Conservation (phyloP, 2,888 invertebrate species). For the Caenorhabditis becei region DNA sequence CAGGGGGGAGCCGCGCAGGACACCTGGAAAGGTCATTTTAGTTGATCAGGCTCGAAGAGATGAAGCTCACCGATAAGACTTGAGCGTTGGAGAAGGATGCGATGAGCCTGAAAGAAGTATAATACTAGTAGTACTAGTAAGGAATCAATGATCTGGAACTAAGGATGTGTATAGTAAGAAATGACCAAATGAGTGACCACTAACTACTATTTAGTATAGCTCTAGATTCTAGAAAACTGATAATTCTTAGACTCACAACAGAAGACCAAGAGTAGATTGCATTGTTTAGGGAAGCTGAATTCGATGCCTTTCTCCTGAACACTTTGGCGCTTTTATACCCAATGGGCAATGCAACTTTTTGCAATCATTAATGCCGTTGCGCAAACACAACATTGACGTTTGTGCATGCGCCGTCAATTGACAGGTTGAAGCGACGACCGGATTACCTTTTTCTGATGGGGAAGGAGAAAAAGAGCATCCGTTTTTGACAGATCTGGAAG, state of each 20-base stretch:
- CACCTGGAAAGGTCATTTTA: constrained; percentile 9
- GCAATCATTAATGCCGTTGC: constrained; percentile 42
- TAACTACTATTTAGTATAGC: too few species aligned
- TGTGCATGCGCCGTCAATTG: constrained; percentile 6
- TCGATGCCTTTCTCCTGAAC: constrained; percentile 34
- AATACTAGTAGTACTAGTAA: too few species aligned
- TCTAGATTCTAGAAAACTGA: too few species aligned
- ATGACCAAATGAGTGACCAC: constrained; percentile 50
- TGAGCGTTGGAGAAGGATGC: constrained; percentile 46
- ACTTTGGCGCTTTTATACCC: constrained; percentile 48
- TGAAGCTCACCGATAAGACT: constrained; percentile 41
- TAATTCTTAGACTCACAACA: constrained; percentile 52
- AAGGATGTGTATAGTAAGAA: constrained; percentile 38
- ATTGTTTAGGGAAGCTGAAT: constrained; percentile 36
- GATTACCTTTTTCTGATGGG: constrained; percentile 29
- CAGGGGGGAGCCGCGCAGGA: constrained; percentile 48
- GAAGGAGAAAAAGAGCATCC: neutral
- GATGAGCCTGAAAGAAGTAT: constrained; percentile 50
- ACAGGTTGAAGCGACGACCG: constrained; percentile 54
- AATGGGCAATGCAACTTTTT: constrained; percentile 59
- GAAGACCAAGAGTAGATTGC: constrained; percentile 48
- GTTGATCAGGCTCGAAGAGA: constrained; percentile 1
- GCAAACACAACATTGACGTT: constrained; percentile 47
- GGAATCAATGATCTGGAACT: constrained; percentile 48
- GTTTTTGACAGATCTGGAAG: constrained; percentile 52